A percentile compares a stretch with the other conserved stretches of the same genome.
phyloP scores from a whole-genome alignment of 2,797 vertebrate genomes.

The Orestias chungarensis region DNA sequence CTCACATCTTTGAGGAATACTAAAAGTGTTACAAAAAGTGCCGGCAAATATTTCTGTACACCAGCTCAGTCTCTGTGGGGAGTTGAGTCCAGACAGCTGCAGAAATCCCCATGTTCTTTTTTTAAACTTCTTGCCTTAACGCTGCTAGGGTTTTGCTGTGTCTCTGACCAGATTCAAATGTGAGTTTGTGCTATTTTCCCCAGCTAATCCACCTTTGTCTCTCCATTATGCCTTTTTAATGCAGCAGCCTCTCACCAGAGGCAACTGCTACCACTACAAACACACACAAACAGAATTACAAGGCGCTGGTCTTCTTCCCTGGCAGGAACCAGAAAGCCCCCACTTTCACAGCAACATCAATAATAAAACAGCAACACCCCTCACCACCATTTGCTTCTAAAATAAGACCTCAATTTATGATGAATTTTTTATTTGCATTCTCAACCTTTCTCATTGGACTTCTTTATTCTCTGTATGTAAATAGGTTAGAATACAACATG shows the following conservation, averaged over 20 bases:
- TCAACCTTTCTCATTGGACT: constrained; percentile 37
- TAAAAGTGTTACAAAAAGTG: constrained; percentile 62
- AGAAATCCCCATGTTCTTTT: constrained; percentile 7
- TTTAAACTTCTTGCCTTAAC: constrained; percentile 4
- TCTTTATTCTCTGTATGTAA: constrained; percentile 52
- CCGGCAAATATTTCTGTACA: constrained; percentile 56
- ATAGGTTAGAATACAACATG: constrained; percentile 49
- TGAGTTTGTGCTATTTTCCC: constrained; percentile 12
- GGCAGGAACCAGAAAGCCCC: constrained; percentile 49
- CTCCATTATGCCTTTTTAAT: constrained; percentile 48
- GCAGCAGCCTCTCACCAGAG: constrained; percentile 40
- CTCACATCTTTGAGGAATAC: constrained; percentile 62
- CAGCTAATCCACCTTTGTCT: constrained; percentile 31
- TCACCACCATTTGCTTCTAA: constrained; percentile 57
- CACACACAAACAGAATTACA: constrained; percentile 23
- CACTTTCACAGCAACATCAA: constrained; percentile 66
- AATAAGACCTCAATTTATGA: constrained; percentile 68
- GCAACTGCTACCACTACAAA: constrained; percentile 18
- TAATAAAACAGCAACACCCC: constrained; percentile 70
- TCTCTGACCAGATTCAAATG: constrained; percentile 36
- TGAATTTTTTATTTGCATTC: constrained; percentile 75
- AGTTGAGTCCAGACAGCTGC: constrained; percentile 36
- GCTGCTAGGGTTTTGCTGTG: constrained; percentile 9
- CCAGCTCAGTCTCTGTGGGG: constrained; percentile 26
- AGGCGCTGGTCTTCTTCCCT: constrained; percentile 25